Conservation (phyloP, 2,797 vertebrate genomes). For the Silurus lanzhouensis region DNA sequence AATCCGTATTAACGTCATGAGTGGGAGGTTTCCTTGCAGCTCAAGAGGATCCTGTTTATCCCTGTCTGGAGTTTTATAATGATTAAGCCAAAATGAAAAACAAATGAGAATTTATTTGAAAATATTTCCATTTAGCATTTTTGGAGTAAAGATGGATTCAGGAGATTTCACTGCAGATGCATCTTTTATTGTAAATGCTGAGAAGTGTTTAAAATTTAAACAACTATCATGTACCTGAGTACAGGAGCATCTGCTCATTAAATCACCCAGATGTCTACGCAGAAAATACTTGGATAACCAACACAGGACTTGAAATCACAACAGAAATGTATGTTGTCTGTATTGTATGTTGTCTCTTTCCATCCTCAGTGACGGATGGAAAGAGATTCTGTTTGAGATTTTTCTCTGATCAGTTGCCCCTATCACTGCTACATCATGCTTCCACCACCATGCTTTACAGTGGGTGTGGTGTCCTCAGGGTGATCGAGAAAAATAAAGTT, state of each 20-base stretch:
- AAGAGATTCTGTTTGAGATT: background rate
- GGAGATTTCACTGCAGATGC: background rate
- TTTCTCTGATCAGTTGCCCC: background rate
- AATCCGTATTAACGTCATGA: background rate
- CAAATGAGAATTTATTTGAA: no score
- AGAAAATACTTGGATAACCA: background rate
- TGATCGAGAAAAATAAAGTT: background rate
- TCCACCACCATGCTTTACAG: background rate
- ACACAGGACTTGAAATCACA: background rate
- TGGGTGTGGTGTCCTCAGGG: background rate
- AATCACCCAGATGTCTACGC: background rate
- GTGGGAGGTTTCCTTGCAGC: background rate
- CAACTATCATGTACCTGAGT: background rate
- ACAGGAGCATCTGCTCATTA: background rate
- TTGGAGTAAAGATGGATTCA: background rate
- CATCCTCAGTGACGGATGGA: background rate
- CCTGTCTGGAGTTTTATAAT: background rate
- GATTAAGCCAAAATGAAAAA: background rate
- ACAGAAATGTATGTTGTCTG: background rate
- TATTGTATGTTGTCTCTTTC: no score
- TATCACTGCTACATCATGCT: background rate
- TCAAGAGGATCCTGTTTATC: background rate
- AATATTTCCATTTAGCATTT: background rate
- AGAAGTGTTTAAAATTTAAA: constrained; percentile 16
- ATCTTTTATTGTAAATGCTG: background rate